Evolutionary conservation across 2,888 invertebrate genomes (phyloP), one percentile per base, ranked within the genome.

Genomic region (Selenia dentaria): DNA sequence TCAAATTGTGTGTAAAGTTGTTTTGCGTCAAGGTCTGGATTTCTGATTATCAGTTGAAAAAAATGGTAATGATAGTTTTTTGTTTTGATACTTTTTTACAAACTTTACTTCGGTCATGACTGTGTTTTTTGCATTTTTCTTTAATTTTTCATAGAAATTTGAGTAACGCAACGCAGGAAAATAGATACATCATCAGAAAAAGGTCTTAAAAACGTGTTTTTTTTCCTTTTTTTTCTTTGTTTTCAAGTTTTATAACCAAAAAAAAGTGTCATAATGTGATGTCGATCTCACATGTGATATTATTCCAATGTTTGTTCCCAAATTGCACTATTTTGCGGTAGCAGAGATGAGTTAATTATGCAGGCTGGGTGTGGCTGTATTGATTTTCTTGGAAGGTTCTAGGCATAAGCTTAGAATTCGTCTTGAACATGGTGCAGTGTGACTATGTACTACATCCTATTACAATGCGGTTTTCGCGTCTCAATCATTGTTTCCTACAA

Each of bases 1-100:
- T 56, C 44, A 37, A 54, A 51, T 54, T 58, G 52, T 51, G 50
- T 43, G 39, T 54, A 43, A 54, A 59, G 44, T 40, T 51, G 28
- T 33, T 35, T 36, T 48, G 48, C 46, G 25, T 46, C 48, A 38
- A 32, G 32, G 36, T 60, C 47, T 57, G 46, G 40, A 54, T 59
- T 60, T 62, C 65, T 45, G 55, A 57, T 57, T 59, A 65, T 74
- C 69, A 59, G 63, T 64, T 57, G 60, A 74, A 88, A 91, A 57
- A 90, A 90, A 91, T 91, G 91, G 91, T 91, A 90, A 89, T 83
- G 87, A 88, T 85, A 86, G 87, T 91, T 91, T 90, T 92, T 92
- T 92, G 91, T 91, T 91, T 91, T 91, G 91, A 88, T 90, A 91
- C 89, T 88, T 91, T 32, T 91, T 91, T 83, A 83, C 77, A 69